These are phyloP conservation scores for Blastobasis lacticolella DNA, from an alignment of 2,888 invertebrate genomes.

Conservation along the genomic window DNA sequence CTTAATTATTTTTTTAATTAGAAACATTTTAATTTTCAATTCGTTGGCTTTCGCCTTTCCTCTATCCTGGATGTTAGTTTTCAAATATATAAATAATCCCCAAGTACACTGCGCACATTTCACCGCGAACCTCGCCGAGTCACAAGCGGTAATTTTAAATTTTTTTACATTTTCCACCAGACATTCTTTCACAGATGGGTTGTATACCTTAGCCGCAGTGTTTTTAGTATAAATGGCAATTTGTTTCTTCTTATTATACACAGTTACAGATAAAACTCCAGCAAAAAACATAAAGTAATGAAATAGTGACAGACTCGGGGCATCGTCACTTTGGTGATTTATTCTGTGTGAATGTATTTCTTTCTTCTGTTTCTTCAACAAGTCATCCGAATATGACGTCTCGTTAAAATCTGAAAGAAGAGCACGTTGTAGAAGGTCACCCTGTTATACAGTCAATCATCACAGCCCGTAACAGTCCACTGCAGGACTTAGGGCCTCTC, in stretches of 20 bases:
- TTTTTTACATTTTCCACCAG: constrained; percentile 3
- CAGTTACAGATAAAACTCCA: constrained; percentile 36
- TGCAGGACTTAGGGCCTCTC: too few species aligned
- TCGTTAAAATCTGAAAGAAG: too few species aligned
- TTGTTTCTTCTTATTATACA: constrained; percentile 37
- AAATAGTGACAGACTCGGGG: constrained; percentile 12
- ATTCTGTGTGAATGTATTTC: background rate
- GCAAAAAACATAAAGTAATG: constrained; percentile 42
- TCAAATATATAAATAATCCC: constrained; percentile 12
- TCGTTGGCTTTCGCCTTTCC: constrained; percentile 8
- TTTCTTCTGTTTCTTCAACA: background rate
- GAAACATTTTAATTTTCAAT: constrained; percentile 24
- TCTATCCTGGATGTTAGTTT: constrained; percentile 4
- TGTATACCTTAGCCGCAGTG: constrained; percentile 21
- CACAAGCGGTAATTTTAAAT: constrained; percentile 25
- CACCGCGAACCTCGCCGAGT: constrained; percentile 16
- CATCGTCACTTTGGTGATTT: background rate
- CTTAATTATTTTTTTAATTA: constrained; percentile 45
- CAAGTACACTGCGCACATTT: constrained; percentile 17
- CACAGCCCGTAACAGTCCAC: too few species aligned
- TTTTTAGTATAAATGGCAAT: constrained; percentile 26
- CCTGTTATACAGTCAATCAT: background rate
- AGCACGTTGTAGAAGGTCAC: background rate
- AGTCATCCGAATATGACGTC: too few species aligned
- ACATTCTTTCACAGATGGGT: background rate